These are phyloP conservation scores for Laspeyria flexula DNA, from an alignment of 2,888 invertebrate species.

Conservation along the genomic window DNA sequence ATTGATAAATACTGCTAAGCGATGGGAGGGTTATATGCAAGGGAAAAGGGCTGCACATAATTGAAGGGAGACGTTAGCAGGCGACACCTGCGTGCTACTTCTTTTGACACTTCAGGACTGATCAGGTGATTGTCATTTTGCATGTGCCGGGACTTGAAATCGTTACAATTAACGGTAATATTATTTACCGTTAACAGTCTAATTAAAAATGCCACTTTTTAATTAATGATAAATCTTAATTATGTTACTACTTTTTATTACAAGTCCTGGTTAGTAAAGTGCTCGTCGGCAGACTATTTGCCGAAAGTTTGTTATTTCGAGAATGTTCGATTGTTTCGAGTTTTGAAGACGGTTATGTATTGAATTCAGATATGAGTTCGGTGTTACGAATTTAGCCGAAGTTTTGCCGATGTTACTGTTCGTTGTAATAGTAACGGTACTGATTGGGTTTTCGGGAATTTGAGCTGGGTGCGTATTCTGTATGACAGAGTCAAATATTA, in stretches of 20 bases:
- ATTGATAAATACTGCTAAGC: conserved; percentile 92
- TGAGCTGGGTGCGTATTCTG: too few relatives aligned
- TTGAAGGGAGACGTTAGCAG: conserved; percentile 74
- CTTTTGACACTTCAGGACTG: conserved; percentile 5
- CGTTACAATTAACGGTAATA: neutral
- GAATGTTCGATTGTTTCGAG: neutral
- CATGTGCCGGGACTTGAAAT: neutral
- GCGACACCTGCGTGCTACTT: conserved; percentile 22
- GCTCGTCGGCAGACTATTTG: neutral
- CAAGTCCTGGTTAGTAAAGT: neutral
- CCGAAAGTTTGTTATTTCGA: conserved; percentile 11
- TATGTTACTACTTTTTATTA: neutral
- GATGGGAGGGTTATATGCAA: conserved; percentile 98
- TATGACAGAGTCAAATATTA: too few relatives aligned
- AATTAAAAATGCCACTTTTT: too few relatives aligned
- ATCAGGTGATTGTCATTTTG: neutral
- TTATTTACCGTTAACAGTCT: too few relatives aligned
- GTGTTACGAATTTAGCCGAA: conserved; percentile 40
- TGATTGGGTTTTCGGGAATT: conserved; percentile 25
- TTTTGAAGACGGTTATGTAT: conserved; percentile 14
- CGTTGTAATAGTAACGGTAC: conserved; percentile 22
- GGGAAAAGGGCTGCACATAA: conserved; percentile 98
- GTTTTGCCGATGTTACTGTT: conserved; percentile 31
- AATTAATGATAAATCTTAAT: too few relatives aligned
- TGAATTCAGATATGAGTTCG: conserved; percentile 11